Evolutionary conservation across 1,140 invertebrate genomes (phyloP), one percentile per base, ranked within the genome.

Genomic region (Brachionus manjavacas): DNA sequence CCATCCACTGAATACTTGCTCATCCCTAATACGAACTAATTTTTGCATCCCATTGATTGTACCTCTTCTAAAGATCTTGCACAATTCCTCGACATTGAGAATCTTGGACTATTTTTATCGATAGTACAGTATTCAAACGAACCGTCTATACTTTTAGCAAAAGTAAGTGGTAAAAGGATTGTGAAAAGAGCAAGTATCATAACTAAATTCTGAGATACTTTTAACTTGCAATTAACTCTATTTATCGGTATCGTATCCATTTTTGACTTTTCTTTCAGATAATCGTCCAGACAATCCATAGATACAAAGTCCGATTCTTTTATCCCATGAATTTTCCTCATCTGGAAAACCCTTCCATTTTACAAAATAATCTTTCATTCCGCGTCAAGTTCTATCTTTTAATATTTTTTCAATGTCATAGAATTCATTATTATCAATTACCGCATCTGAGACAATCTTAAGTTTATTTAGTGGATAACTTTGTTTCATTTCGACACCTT

Each of bases 291-390:
- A 25, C 39, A 25, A 25, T 83, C 66, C 60, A 43, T 39, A 64
- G 31, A 68, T 28, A 43, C 64, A 49, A 64, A 83, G 35, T 83
- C 70, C 31, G 35, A 41, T 14, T 83, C 80, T 31, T 70, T 55
- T 78, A 84, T 66, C 83, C 83, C 23, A 84, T 23, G 64, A 74
- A 41, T 84, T 84, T 31, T 84, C 25, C 39, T 84, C 68, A 16
- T 70, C 66, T 78, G 66, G 41, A 41, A 68, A 84, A 41, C 83
- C 83, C 41, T 84, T 84, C 83, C 83, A 84, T 55, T 72, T 72
- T 28, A 84, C 46, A 23, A 41, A 79, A 46, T 84, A 52, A 2
- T 84, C 28, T 39, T 70, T 78, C 25, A 23, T 25, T 28, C 83
- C 68, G 7, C 25, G 16, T 52, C 74, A 14, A 14, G 20, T 72